A percentile compares a stretch with the other conserved stretches of the same genome.
Evolutionary conservation across 2,888 invertebrate species (phyloP).

Genomic region (Mimumesa dahlbomi): DNA sequence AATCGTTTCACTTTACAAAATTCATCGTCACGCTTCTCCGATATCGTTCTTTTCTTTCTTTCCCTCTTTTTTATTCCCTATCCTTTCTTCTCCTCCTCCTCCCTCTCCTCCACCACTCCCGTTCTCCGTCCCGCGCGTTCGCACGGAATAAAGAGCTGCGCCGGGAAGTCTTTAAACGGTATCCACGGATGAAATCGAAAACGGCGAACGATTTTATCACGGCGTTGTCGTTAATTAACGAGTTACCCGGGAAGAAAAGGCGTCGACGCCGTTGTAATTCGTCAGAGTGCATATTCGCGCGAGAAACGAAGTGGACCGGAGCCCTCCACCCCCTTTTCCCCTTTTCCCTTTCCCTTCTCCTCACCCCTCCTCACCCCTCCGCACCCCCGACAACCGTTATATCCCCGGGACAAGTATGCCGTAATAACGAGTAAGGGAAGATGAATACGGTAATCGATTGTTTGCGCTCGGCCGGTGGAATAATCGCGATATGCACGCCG

Average conservation of each 20-base stretch:
- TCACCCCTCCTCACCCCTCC: no score
- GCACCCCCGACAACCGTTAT: conserved; percentile 11
- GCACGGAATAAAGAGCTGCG: neutral
- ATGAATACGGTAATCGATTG: conserved; percentile 52
- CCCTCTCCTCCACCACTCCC: no score
- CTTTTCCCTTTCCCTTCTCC: no score
- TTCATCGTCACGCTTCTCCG: no score
- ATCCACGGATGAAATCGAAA: neutral
- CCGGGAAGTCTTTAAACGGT: neutral
- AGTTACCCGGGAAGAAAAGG: neutral
- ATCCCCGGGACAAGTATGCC: conserved; percentile 7
- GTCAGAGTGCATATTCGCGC: conserved; percentile 2
- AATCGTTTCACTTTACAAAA: no score
- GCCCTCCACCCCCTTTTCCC: no score
- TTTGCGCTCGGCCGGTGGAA: conserved; percentile 40
- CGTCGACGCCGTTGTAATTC: conserved; percentile 28
- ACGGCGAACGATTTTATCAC: neutral
- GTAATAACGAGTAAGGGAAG: conserved; percentile 36
- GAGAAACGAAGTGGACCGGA: conserved; percentile 11
- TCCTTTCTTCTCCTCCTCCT: no score
- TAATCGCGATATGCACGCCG: conserved; percentile 35
- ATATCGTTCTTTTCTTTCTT: no score
- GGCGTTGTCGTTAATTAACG: neutral
- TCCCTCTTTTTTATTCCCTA: no score
- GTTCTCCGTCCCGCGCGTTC: neutral